Evolutionary conservation across 2,113 vertebrate species (phyloP), one percentile per base, ranked within the genome.

Genomic region (Eptatretus burgeri): DNA sequence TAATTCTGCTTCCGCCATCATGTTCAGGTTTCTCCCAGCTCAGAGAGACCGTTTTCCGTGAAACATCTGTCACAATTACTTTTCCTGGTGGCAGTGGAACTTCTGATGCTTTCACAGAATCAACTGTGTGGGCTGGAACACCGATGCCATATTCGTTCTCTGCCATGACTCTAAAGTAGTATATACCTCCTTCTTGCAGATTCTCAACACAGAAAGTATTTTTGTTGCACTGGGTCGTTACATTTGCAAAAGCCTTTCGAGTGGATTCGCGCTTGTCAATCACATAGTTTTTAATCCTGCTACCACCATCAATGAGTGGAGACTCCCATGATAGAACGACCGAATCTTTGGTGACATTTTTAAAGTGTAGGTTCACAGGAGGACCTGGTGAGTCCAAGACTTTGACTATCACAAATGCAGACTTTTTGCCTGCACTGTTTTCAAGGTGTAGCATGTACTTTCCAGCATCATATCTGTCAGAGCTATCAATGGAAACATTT

Each of bases 141-240:
- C 89, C 91, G 68, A 94, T 72, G 68, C 89, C 91, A 77, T 83
- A 95, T 70, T 98, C 91, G 69, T 98, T 98, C 71, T 95, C 91
- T 69, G 91, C 91, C 78, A 93, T 83, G 65, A 98, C 80, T 79
- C 89, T 82, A 66, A 98, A 98, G 72, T 94, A 95, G 74, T 94
- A 98, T 68, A 82, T 78, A 16, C 72, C 76, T 75, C 91, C 91
- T 73, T 94, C 89, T 63, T 73, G 78, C 66, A 98, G 82, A 70
- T 85, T 87, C 68, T 82, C 84, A 63, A 94, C 77, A 70, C 81
- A 83, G 66, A 85, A 83, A 69, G 77, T 94, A 71, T 85, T 93
- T 74, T 89, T 98, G 67, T 69, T 78, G 68, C 89, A 98, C 64
- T 91, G 93, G 63, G 76, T 73, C 64, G 82, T 87, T 27, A 95